Base-by-base conservation (phyloP, 1,140 invertebrate genomes). In the Cotesia chilonis region DNA sequence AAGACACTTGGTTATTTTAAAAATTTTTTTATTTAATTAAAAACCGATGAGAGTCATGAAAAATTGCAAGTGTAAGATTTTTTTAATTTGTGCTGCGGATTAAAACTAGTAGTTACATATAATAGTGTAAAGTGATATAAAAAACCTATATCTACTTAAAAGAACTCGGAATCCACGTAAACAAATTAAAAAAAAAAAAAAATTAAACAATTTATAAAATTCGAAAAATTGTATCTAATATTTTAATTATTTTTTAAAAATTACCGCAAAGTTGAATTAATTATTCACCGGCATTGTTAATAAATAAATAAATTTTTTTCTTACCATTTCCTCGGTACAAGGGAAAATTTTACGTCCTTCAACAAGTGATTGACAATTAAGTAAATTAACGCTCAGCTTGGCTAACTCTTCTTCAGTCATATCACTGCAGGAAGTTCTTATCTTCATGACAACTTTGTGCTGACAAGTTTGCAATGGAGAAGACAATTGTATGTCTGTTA, bases 291-390 rank as follows among this genome's bases (percentile, higher is more conserved):
- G 47, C 2, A 51, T 9, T 51, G 1, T 28, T 28, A 3, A 51
- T 51, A 9, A 9, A 10, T 14, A 47, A 66, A 9, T 66, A 14
- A 20, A 61, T 54, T 54, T 9, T 35, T 61, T 51, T 65, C 54
- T 68, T 83, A 90, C 90, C 92, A 93, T 93, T 68, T 88, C 81
- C 28, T 88, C 85, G 1, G 88, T 89, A 73, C 92, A 93, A 2
- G 88, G 86, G 80, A 87, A 92, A 20, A 88, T 84, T 76, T 87
- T 86, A 70, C 92, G 83, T 0, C 90, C 89, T 79, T 93, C 92
- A 6, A 88, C 87, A 51, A 85, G 84, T 2, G 90, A 90, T 73
- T 93, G 92, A 82, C 92, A 93, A 79, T 93, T 93, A 14, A 93
- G 82, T 17, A 93, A 83, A 81, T 90, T 89, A 38, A 93, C 91